These are phyloP conservation scores for Agonopterix alstromeriana DNA, from an alignment of 2,888 invertebrate genomes.

Conservation along the genomic window DNA sequence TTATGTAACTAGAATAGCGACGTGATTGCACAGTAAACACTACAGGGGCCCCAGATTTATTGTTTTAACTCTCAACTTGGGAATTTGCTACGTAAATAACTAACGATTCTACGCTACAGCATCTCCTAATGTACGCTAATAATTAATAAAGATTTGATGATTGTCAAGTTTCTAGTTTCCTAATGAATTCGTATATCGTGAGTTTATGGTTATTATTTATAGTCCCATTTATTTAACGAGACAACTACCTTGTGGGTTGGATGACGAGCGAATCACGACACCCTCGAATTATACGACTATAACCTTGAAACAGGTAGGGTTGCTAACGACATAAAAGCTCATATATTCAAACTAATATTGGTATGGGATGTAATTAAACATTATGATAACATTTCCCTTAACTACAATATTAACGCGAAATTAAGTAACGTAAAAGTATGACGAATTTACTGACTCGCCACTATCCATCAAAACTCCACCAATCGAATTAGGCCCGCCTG, in stretches of 20 bases:
- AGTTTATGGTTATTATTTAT: slow-evolving; percentile 23
- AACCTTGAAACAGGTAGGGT: slow-evolving; percentile 21
- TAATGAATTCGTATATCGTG: slow-evolving; percentile 20
- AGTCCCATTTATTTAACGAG: slow-evolving; percentile 18
- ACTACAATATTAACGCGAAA: too few species aligned
- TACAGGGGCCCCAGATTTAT: slow-evolving; percentile 39
- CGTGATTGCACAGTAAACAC: slow-evolving; percentile 50
- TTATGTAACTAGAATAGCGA: slow-evolving; percentile 55
- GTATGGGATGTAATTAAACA: slow-evolving; percentile 10
- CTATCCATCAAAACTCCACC: too few species aligned
- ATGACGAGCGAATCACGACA: slow-evolving; percentile 22
- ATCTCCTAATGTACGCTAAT: slow-evolving; percentile 2
- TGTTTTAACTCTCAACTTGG: slow-evolving; percentile 37
- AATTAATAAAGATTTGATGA: slow-evolving; percentile 7
- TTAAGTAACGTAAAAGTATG: too few species aligned
- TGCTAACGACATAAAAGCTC: slow-evolving; percentile 19
- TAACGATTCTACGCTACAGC: slow-evolving; percentile 7
- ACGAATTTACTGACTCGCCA: too few species aligned
- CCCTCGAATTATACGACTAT: slow-evolving; percentile 19
- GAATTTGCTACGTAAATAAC: slow-evolving; percentile 26
- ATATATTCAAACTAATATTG: slow-evolving; percentile 15
- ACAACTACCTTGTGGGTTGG: slow-evolving; percentile 16
- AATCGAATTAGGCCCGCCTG: too few species aligned
- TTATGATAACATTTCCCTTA: slow-evolving; percentile 13
- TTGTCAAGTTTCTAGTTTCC: slow-evolving; percentile 15